Evolutionary conservation across 1,140 invertebrate genomes (phyloP).

Genomic region (Bombyx mori): DNA sequence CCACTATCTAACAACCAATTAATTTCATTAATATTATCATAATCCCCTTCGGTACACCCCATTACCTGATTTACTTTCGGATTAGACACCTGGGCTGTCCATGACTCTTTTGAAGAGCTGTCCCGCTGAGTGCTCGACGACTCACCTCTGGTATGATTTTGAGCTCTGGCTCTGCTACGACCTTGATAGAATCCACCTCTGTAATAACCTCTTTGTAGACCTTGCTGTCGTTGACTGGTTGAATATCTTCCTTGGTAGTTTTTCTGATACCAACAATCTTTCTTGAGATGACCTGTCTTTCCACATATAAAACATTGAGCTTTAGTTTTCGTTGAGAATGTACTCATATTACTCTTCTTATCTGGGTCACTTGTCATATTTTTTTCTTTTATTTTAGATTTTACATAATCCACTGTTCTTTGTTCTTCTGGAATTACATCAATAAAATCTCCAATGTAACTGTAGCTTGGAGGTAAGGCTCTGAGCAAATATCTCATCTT

Average conservation of each 20-base stretch:
- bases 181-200: constrained; percentile 24
- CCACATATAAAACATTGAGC: constrained; percentile 33
- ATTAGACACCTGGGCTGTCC: constrained; percentile 25
- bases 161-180: constrained; percentile 21
- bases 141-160: constrained; percentile 18
- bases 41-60: constrained; percentile 10
- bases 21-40: constrained; percentile 24
- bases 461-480: constrained; percentile 31
- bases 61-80: constrained; percentile 12
- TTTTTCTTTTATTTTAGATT: constrained; percentile 48
- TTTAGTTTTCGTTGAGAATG: constrained; percentile 27
- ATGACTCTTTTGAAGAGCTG: constrained; percentile 23
- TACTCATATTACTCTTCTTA: constrained; percentile 31
- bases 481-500: constrained; percentile 45
- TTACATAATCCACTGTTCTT: constrained; percentile 50
- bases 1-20: constrained; percentile 45
- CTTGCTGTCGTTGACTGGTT: constrained; percentile 10
- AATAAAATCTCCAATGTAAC: constrained; percentile 38
- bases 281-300: constrained; percentile 32
- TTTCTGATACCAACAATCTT: constrained; percentile 17
- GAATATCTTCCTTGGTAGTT: constrained; percentile 10
- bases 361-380: constrained; percentile 23
- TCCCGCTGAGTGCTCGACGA: constrained; percentile 6
- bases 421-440: constrained; percentile 40
- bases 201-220: constrained; percentile 21